phyloP scores from a whole-genome alignment of 2,113 vertebrate species.

The Macquaria ambigua region DNA sequence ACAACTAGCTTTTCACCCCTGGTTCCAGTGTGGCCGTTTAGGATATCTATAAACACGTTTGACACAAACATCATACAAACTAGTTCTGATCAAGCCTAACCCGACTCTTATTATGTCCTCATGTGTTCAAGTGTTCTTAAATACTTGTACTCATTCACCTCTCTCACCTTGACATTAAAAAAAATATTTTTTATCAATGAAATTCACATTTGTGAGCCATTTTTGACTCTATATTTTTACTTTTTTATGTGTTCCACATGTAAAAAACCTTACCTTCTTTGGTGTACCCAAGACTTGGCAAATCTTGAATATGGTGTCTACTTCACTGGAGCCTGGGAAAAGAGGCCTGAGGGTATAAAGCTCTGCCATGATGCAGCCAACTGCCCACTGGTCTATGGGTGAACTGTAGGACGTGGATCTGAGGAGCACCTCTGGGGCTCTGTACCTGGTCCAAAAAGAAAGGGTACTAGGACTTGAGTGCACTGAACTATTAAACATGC shows the following conservation, averaged over 20 bases:
- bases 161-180: not conserved
- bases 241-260: not conserved
- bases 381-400: constrained; percentile 97
- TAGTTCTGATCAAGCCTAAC: too few relatives aligned
- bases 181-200: not conserved
- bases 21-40: too few relatives aligned
- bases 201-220: not conserved
- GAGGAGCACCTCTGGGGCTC: constrained; percentile 95
- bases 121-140: too few relatives aligned
- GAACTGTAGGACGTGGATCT: constrained; percentile 94
- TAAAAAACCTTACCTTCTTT: constrained; percentile 88
- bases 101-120: too few relatives aligned
- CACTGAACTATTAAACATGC: not conserved
- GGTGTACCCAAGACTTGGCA: constrained; percentile 98
- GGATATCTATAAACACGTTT: too few relatives aligned
- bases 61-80: too few relatives aligned
- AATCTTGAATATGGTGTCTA: constrained; percentile 99
- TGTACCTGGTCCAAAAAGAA: constrained; percentile 87
- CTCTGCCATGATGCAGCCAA: constrained; percentile 99
- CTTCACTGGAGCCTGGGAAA: constrained; percentile 97
- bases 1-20: too few relatives aligned
- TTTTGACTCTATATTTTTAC: not conserved
- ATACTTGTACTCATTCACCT: too few relatives aligned
- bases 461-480: not conserved
- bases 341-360: constrained; percentile 95